These are phyloP conservation scores for Festucalex cinctus DNA, from an alignment of 2,113 vertebrate genomes.

Conservation along the genomic window DNA sequence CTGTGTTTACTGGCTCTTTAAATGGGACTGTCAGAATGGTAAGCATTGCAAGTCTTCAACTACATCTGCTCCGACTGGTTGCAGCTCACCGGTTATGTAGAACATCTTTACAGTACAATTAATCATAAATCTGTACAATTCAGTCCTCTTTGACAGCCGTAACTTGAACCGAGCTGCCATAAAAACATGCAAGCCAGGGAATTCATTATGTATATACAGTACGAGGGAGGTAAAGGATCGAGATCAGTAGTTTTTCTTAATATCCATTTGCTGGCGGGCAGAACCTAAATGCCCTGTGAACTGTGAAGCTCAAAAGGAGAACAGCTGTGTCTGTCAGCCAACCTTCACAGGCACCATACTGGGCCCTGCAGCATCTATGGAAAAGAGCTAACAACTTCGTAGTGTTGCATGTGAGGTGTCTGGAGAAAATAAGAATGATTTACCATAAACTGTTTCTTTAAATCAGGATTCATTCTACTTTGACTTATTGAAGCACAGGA, in stretches of 20 bases:
- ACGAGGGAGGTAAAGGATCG: background rate
- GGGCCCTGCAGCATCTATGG: slow-evolving; percentile 27
- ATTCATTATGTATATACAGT: slow-evolving; percentile 45
- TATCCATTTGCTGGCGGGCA: slow-evolving; percentile 18
- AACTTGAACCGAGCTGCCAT: slow-evolving; percentile 58
- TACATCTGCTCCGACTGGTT: background rate
- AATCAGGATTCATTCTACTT: background rate
- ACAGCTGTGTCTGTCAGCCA: slow-evolving; percentile 65
- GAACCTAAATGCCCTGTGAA: slow-evolving; percentile 20
- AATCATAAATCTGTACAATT: background rate
- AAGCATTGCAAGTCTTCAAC: slow-evolving; percentile 10
- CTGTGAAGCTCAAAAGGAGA: slow-evolving; percentile 32
- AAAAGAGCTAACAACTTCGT: slow-evolving; percentile 8
- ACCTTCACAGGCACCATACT: slow-evolving; percentile 44
- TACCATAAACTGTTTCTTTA: background rate
- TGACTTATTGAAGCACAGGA: background rate
- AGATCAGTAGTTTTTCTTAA: slow-evolving; percentile 36
- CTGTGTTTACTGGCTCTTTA: slow-evolving; percentile 53
- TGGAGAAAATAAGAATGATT: background rate
- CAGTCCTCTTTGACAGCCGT: background rate
- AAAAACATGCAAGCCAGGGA: slow-evolving; percentile 66
- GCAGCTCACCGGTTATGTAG: background rate
- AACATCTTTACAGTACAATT: background rate
- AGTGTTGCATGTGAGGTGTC: background rate
- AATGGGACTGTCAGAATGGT: slow-evolving; percentile 70